A percentile compares a stretch with the other conserved stretches of the same genome.
Evolutionary conservation across 2,888 invertebrate species (phyloP).

Genomic region (Nemoura dubitans): DNA sequence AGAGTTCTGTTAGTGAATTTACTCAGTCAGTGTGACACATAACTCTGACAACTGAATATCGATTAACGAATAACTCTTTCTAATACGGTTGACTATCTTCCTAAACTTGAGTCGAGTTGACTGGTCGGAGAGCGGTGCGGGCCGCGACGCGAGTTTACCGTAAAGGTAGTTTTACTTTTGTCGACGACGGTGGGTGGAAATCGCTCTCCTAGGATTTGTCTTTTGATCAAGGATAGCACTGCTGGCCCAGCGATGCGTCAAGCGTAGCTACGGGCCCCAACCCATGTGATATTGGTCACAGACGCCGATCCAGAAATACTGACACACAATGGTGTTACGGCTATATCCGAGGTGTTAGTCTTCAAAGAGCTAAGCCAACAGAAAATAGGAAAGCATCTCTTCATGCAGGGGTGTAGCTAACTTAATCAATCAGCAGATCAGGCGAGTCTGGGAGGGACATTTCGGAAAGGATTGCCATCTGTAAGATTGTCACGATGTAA

Average conservation of each 20-base stretch:
- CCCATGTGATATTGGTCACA: not conserved
- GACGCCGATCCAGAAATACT: too few species aligned
- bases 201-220: slow-evolving; percentile 45
- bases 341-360: not conserved
- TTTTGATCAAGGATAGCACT: slow-evolving; percentile 38
- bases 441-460: not conserved
- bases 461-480: not conserved
- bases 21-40: slow-evolving; percentile 47
- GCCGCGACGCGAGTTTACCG: not conserved
- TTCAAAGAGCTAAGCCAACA: not conserved
- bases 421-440: too few species aligned
- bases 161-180: slow-evolving; percentile 27
- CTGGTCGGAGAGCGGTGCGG: not conserved
- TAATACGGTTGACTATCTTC: slow-evolving; percentile 19
- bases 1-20: slow-evolving; percentile 44
- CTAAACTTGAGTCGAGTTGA: slow-evolving; percentile 8
- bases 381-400: not conserved
- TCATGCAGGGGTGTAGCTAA: not conserved
- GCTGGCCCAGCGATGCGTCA: slow-evolving; percentile 8
- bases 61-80: slow-evolving; percentile 50
- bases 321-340: too few species aligned
- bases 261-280: not conserved
- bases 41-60: slow-evolving; percentile 49
- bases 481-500: slow-evolving; percentile 7
- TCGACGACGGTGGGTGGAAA: slow-evolving; percentile 30